phyloP scores from a whole-genome alignment of 1,140 invertebrate species.

The Eufriesea mexicana region DNA sequence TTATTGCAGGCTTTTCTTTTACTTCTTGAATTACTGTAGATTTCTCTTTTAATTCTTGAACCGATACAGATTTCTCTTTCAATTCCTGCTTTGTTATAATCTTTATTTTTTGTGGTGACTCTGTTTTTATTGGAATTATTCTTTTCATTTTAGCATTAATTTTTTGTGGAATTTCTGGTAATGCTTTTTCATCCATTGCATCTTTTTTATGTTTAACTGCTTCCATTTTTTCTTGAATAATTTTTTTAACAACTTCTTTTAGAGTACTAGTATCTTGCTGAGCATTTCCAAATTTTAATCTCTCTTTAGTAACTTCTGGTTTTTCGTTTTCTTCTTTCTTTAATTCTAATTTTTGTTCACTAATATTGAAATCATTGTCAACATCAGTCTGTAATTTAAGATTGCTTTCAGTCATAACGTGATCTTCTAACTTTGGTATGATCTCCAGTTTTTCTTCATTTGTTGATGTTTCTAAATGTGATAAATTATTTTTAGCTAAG shows the following conservation, averaged over 20 bases:
- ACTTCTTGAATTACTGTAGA: conserved; percentile 31
- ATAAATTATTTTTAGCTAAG: conserved; percentile 9
- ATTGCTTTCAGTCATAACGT: conserved; percentile 16
- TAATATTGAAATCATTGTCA: conserved; percentile 31
- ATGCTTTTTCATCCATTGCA: conserved; percentile 35
- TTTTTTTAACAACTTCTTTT: conserved; percentile 77
- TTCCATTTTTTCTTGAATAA: conserved; percentile 77
- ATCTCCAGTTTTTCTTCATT: background rate
- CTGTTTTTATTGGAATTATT: conserved; percentile 38
- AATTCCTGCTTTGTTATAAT: conserved; percentile 47
- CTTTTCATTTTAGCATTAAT: conserved; percentile 35
- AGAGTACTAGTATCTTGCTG: conserved; percentile 62
- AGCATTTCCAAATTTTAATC: conserved; percentile 32
- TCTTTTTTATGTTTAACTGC: conserved; percentile 70
- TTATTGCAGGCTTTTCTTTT: conserved; percentile 37
- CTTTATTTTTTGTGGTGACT: conserved; percentile 58
- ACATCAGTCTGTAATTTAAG: conserved; percentile 22
- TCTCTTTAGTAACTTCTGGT: conserved; percentile 19
- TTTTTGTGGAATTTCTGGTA: conserved; percentile 55
- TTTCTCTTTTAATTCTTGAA: conserved; percentile 44
- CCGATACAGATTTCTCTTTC: conserved; percentile 40
- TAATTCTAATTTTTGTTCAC: conserved; percentile 4
- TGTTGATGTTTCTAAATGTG: conserved; percentile 6
- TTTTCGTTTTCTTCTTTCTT: conserved; percentile 22
- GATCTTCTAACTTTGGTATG: background rate